phyloP scores from a whole-genome alignment of 2,888 invertebrate species.

The Thera obeliscata region DNA sequence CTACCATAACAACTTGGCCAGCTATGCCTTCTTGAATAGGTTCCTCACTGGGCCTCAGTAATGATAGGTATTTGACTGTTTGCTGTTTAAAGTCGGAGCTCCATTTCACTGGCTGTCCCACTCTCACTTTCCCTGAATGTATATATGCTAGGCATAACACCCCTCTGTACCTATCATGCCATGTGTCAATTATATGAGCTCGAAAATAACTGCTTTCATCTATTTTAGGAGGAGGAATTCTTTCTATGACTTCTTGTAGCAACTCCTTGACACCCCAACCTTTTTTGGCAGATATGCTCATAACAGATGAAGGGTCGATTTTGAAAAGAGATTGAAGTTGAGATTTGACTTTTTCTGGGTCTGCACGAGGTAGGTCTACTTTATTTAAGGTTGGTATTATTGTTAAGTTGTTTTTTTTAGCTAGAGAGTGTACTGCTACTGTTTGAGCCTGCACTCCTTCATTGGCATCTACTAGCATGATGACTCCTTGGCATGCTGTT shows the following conservation, averaged over 20 bases:
- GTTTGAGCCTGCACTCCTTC: conserved; percentile 99
- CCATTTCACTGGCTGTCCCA: conserved; percentile 91
- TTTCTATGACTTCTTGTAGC: conserved; percentile 90
- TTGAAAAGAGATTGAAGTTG: conserved; percentile 93
- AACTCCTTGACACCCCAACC: conserved; percentile 93
- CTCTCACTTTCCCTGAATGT: conserved; percentile 88
- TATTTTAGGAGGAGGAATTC: conserved; percentile 90
- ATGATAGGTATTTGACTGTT: conserved; percentile 90
- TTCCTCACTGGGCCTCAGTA: conserved; percentile 91
- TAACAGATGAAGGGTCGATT: conserved; percentile 88
- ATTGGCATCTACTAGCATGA: conserved; percentile 97
- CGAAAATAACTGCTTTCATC: conserved; percentile 86
- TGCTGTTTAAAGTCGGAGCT: conserved; percentile 89
- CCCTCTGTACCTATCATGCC: conserved; percentile 95
- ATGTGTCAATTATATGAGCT: conserved; percentile 96
- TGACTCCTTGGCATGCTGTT: conserved; percentile 96
- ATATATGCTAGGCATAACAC: conserved; percentile 91
- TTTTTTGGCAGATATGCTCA: conserved; percentile 96
- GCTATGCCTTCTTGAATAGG: conserved; percentile 87
- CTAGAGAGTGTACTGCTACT: conserved; percentile 97
- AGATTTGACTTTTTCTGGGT: conserved; percentile 91
- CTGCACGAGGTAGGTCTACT: conserved; percentile 96
- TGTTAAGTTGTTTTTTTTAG: conserved; percentile 90
- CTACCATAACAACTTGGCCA: conserved; percentile 97
- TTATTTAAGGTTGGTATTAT: conserved; percentile 98